Base-by-base conservation (phyloP, 2,888 invertebrate genomes). In the Pachymerium ferrugineum region DNA sequence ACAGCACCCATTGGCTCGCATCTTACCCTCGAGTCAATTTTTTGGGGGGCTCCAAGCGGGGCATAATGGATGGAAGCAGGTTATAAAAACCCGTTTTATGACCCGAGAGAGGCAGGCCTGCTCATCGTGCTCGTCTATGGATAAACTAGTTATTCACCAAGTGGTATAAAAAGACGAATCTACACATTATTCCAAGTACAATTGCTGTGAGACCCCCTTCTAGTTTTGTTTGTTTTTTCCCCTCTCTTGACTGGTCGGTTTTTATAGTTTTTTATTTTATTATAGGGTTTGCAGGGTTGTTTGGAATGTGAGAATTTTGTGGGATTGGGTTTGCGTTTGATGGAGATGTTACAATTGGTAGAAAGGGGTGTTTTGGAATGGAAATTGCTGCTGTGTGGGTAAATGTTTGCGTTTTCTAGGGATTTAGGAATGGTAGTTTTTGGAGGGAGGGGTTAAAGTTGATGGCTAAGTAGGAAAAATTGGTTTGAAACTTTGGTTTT, bases 51-150 rank as follows among this genome's bases (percentile, higher is more conserved):
- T 62, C 62, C 62, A 62, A 62, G 62, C 62, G 28, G 28, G 62
- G 62, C 62, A 62, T 62, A 62, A 62, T 62, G 62, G 62, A 62
- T 62, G 62, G 62, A 62, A 62, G 62, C 62, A 25, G 62, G 62
- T 62, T 62, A 62, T 62, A 62, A 62, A 62, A 62, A 62, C 62
- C 62, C 62, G 62, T 62, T 62, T 62, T 62, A 62, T 62, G 62
- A 62, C 62, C 62, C 12, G 10, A 62, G 62, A 28, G 62, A 62
- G 62, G 62, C 62, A 62, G 28, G 62, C 8, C 62, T 62, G 62
- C 62, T 62, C 62, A 62, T 62, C 62, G 62, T 62, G 25, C 62
- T 62, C 62, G 62, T 62, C 62, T 62, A 62, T 62, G 62, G 62
- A 62, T 62, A 62, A 62, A 62, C 62, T 62, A 62, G 62, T 62